Evolutionary conservation across 1,140 invertebrate genomes (phyloP).

Genomic region (Bombus vancouverensis): DNA sequence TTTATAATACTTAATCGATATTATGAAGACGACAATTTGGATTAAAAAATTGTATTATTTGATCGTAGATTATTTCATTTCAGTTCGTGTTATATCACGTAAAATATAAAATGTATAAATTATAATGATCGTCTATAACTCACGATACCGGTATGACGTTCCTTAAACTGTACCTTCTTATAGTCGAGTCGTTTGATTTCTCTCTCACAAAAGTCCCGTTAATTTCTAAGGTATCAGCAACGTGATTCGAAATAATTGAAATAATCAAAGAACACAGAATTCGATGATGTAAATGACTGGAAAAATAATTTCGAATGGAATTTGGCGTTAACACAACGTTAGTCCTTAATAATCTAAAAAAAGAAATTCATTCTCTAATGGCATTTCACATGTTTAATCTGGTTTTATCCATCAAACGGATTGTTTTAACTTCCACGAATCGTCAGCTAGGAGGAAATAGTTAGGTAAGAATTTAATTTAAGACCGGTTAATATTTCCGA

Average conservation of each 20-base stretch:
- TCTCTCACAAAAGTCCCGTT: constrained; percentile 23
- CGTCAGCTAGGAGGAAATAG: neutral
- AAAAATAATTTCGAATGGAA: neutral
- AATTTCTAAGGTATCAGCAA: neutral
- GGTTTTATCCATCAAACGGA: neutral
- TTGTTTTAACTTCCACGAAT: constrained; percentile 28
- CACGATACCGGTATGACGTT: neutral
- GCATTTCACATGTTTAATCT: neutral
- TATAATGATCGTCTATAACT: neutral
- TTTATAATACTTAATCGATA: no score
- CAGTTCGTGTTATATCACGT: no score
- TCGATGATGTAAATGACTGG: no score
- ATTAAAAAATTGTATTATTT: no score
- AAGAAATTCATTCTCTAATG: constrained; percentile 21
- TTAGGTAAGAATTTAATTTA: constrained; percentile 6
- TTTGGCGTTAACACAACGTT: neutral
- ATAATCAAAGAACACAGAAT: neutral
- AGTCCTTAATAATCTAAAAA: neutral
- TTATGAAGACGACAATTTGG: no score
- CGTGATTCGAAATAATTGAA: neutral
- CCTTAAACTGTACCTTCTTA: neutral
- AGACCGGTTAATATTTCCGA: neutral
- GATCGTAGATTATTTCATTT: no score
- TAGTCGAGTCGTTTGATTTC: neutral
- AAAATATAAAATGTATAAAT: no score